Conservation (phyloP, 2,113 vertebrate species). For the Anguilla rostrata region DNA sequence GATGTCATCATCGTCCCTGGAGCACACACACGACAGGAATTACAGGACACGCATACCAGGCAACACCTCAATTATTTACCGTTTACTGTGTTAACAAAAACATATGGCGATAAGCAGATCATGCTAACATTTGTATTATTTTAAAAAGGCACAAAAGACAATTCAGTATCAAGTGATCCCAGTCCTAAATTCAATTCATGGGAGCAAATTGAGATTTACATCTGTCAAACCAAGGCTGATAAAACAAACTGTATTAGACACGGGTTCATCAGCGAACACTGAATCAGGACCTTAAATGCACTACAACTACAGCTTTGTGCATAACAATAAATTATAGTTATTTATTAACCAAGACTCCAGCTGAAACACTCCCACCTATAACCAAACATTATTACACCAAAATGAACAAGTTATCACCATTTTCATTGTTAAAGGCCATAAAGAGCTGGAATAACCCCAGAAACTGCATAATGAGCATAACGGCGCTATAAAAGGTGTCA, state of each 20-base stretch:
- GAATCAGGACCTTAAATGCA: too few relatives aligned
- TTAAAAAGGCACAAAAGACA: not conserved
- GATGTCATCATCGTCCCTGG: slow-evolving; percentile 84
- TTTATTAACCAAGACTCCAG: too few relatives aligned
- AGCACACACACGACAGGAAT: slow-evolving; percentile 12
- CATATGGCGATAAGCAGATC: not conserved
- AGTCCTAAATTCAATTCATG: not conserved
- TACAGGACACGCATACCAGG: not conserved
- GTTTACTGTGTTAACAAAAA: too few relatives aligned
- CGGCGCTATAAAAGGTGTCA: not conserved
- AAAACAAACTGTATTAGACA: not conserved
- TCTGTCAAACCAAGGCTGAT: not conserved
- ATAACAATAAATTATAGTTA: not conserved
- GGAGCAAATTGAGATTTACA: not conserved
- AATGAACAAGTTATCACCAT: too few relatives aligned
- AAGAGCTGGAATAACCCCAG: too few relatives aligned
- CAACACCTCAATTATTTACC: not conserved
- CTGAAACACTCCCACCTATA: not conserved
- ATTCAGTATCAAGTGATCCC: not conserved
- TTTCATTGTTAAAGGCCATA: not conserved
- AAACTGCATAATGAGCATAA: too few relatives aligned
- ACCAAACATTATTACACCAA: too few relatives aligned
- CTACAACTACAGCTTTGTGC: too few relatives aligned
- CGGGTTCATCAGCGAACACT: too few relatives aligned
- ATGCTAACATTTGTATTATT: not conserved